Evolutionary conservation across 2,797 vertebrate species (phyloP).

Genomic region (Pantherophis alleghaniensis): DNA sequence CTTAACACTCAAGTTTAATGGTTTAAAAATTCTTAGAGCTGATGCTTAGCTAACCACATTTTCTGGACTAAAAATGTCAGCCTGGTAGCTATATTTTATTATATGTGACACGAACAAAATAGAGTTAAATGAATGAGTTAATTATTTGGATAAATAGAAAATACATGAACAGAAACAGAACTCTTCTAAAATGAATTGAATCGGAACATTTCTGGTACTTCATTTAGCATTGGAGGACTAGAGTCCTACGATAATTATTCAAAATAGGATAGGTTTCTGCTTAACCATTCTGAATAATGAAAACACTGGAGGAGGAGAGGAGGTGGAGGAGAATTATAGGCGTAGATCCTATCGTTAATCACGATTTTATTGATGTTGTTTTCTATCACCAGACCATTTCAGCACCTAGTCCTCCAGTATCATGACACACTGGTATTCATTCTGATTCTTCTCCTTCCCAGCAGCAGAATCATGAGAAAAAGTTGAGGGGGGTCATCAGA

Average conservation of each 20-base stretch:
- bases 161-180: background rate
- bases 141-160: background rate
- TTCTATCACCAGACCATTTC: background rate
- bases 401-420: background rate
- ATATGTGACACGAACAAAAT: background rate
- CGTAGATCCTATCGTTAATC: background rate
- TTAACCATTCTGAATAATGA: background rate
- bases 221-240: background rate
- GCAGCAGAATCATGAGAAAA: background rate
- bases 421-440: background rate
- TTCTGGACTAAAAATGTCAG: background rate
- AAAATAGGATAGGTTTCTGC: background rate
- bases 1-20: background rate
- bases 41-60: background rate
- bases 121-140: background rate
- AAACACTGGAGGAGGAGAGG: background rate
- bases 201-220: background rate
- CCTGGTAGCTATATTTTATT: background rate
- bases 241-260: background rate
- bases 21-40: background rate
- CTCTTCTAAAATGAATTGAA: background rate
- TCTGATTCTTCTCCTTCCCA: background rate
- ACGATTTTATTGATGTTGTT: background rate
- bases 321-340: background rate
- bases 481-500: background rate